Evolutionary conservation across 2,797 vertebrate genomes (phyloP).

Genomic region (Typhlichthys subterraneus): DNA sequence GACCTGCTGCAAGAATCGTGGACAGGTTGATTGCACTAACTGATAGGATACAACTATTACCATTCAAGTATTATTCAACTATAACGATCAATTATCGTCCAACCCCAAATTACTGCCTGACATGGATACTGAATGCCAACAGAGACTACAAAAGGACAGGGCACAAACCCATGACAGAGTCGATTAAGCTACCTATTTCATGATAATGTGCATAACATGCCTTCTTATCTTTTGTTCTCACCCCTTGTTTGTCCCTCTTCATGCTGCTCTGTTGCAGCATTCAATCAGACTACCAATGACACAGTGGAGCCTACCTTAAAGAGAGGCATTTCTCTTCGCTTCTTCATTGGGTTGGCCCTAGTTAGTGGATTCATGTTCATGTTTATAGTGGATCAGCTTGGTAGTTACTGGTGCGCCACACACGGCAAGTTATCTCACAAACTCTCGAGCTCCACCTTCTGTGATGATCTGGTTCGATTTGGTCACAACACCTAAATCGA

Average conservation of each 20-base stretch:
- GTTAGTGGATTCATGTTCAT: slow-evolving; percentile 82
- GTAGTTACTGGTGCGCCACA: slow-evolving; percentile 62
- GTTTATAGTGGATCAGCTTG: slow-evolving; percentile 83
- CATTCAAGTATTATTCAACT: not conserved
- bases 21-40: slow-evolving; percentile 38
- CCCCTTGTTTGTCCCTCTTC: slow-evolving; percentile 43
- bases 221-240: slow-evolving; percentile 17
- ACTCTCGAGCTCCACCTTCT: not conserved
- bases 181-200: not conserved
- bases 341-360: slow-evolving; percentile 77
- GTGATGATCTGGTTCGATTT: not conserved
- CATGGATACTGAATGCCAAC: slow-evolving; percentile 11
- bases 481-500: not conserved
- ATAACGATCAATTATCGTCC: not conserved
- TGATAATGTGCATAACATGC: slow-evolving; percentile 2
- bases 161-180: not conserved
- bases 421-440: slow-evolving; percentile 54
- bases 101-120: not conserved
- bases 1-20: slow-evolving; percentile 66
- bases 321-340: slow-evolving; percentile 54
- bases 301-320: slow-evolving; percentile 13
- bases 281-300: slow-evolving; percentile 38
- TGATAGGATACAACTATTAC: not conserved
- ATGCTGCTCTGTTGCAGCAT: slow-evolving; percentile 42
- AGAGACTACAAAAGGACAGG: not conserved